These are phyloP conservation scores for Arrhamphus sclerolepis DNA, from an alignment of 2,797 vertebrate species.

Conservation along the genomic window DNA sequence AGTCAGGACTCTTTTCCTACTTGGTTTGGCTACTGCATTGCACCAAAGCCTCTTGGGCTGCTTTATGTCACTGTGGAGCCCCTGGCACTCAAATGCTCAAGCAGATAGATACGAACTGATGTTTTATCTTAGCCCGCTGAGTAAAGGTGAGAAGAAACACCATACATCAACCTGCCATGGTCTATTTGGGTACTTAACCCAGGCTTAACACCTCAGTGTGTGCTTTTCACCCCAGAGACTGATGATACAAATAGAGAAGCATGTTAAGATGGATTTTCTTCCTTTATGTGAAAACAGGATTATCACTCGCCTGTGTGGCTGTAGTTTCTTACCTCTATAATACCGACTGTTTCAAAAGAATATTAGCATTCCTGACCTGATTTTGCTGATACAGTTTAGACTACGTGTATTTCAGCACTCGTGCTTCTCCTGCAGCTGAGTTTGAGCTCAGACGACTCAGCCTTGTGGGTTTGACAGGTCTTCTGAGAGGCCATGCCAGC, in stretches of 20 bases:
- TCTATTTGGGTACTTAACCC: slow-evolving; percentile 40
- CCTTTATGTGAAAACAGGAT: not conserved
- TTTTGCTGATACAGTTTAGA: no score
- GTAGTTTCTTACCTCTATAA: not conserved
- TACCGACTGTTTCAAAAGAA: not conserved
- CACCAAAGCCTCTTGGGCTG: slow-evolving; percentile 64
- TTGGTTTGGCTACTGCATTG: slow-evolving; percentile 72
- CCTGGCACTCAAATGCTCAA: slow-evolving; percentile 24
- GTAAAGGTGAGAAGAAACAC: slow-evolving; percentile 69
- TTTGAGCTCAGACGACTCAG: slow-evolving; percentile 19
- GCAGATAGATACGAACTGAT: slow-evolving; percentile 56
- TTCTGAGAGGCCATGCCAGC: slow-evolving; percentile 20
- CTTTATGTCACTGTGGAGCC: slow-evolving; percentile 28
- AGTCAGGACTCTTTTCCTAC: slow-evolving; percentile 48
- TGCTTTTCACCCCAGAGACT: slow-evolving; percentile 11
- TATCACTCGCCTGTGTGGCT: not conserved
- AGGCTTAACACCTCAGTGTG: slow-evolving; percentile 10
- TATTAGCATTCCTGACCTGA: no score
- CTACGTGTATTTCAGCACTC: no score
- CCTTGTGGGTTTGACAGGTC: slow-evolving; percentile 50
- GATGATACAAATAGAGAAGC: slow-evolving; percentile 16
- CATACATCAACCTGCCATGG: slow-evolving; percentile 73
- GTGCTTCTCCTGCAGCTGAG: not conserved
- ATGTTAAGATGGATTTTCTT: not conserved
- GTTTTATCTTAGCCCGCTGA: slow-evolving; percentile 67